A percentile compares a stretch with the other conserved stretches of the same genome.
Evolutionary conservation across 2,797 vertebrate genomes (phyloP).

Genomic region (Fundulus diaphanus): DNA sequence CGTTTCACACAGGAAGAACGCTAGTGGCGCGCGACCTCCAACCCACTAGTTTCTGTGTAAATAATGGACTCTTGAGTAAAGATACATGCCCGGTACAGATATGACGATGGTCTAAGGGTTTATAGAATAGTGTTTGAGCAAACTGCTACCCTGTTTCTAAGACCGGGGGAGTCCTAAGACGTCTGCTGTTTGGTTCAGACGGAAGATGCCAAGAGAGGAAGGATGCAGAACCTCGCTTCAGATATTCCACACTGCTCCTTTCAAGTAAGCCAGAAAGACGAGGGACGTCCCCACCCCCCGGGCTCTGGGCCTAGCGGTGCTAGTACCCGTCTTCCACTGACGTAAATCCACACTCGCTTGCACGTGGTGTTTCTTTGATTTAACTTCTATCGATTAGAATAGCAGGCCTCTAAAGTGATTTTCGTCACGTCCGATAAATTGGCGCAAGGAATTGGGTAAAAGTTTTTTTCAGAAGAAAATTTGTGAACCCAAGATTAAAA

Average conservation of each 20-base stretch:
- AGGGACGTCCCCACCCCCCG: slow-evolving; percentile 19
- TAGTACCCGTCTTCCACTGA: slow-evolving; percentile 37
- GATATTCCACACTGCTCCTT: neutral
- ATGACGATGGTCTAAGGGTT: too few relatives aligned
- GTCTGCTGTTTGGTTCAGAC: neutral
- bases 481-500: slow-evolving; percentile 22
- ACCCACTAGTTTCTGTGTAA: too few relatives aligned
- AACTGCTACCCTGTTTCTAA: neutral
- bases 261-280: slow-evolving; percentile 46
- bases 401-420: slow-evolving; percentile 54
- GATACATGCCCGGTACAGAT: too few relatives aligned
- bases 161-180: neutral
- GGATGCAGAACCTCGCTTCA: neutral
- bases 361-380: slow-evolving; percentile 31
- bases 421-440: slow-evolving; percentile 29
- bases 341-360: slow-evolving; percentile 33
- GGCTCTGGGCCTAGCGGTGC: slow-evolving; percentile 45
- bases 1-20: too few relatives aligned
- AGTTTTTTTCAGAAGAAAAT: neutral
- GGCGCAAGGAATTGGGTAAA: neutral
- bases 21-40: too few relatives aligned
- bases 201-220: too few relatives aligned
- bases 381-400: slow-evolving; percentile 18
- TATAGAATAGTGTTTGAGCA: neutral
- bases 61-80: too few relatives aligned